These are phyloP conservation scores for Furcula furcula DNA, from an alignment of 2,888 invertebrate genomes.

Conservation along the genomic window DNA sequence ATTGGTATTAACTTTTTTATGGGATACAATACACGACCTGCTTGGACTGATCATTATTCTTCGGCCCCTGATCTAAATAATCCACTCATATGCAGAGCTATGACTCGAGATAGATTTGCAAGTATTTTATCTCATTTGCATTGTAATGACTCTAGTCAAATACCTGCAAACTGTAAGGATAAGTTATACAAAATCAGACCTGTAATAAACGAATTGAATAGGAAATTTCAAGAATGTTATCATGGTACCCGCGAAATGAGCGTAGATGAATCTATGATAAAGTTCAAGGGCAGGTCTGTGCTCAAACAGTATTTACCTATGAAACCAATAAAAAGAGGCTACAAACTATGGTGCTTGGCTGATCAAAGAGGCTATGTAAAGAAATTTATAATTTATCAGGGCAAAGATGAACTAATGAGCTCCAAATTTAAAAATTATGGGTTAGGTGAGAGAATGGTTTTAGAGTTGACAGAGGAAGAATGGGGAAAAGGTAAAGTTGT, in stretches of 20 bases:
- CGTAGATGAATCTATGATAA: constrained; percentile 28
- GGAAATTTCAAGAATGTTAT: constrained; percentile 20
- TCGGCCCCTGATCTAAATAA: constrained; percentile 16
- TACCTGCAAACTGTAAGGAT: constrained; percentile 14
- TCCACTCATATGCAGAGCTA: constrained; percentile 15
- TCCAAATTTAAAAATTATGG: constrained; percentile 5
- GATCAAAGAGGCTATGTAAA: constrained; percentile 3
- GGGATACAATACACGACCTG: too few relatives aligned
- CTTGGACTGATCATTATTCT: constrained; percentile 18
- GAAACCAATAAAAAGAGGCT: constrained; percentile 41
- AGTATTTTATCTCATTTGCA: constrained; percentile 23
- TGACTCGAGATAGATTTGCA: constrained; percentile 25
- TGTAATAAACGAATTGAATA: constrained; percentile 16
- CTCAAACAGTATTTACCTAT: too few relatives aligned
- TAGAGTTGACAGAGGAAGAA: constrained; percentile 20
- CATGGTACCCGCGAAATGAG: constrained; percentile 24
- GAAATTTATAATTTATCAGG: constrained; percentile 14
- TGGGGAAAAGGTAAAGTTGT: constrained; percentile 13
- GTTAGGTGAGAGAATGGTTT: constrained; percentile 14
- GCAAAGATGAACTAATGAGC: constrained; percentile 20
- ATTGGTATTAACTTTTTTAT: too few relatives aligned
- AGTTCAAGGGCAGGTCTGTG: constrained; percentile 24
- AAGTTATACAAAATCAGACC: constrained; percentile 12
- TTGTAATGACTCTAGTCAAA: constrained; percentile 10
- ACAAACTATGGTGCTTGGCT: constrained; percentile 20